Conservation (phyloP, 2,888 invertebrate species). For the Lobophora halterata region DNA sequence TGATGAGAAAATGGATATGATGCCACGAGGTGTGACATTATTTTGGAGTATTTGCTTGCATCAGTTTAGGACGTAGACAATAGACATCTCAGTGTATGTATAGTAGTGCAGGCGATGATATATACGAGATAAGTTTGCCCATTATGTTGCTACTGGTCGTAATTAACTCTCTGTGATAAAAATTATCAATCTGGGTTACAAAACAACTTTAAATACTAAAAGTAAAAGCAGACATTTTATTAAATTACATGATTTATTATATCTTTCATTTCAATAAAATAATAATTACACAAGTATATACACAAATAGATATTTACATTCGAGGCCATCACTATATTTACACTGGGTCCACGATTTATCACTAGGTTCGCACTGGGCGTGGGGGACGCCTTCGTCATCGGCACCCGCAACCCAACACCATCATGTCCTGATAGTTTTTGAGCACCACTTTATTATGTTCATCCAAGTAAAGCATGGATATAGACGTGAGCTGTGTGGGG, state of each 20-base stretch:
- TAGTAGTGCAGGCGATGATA: no score
- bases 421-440: conserved; percentile 99
- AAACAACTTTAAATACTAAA: conserved; percentile 19
- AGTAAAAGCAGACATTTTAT: conserved; percentile 36
- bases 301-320: conserved; percentile 74
- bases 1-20: no score
- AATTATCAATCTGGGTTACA: no score
- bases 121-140: no score
- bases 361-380: conserved; percentile 66
- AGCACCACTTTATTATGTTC: conserved; percentile 96
- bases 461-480: conserved; percentile 98
- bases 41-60: no score
- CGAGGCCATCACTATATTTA: conserved; percentile 77
- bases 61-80: no score
- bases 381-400: conserved; percentile 84
- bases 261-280: conserved; percentile 75
- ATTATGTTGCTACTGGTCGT: no score
- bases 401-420: conserved; percentile 98
- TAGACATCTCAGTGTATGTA: no score
- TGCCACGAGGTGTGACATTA: no score
- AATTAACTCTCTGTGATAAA: no score
- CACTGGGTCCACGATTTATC: conserved; percentile 76
- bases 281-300: conserved; percentile 78
- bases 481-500: conserved; percentile 95
- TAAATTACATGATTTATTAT: conserved; percentile 74